Conservation (phyloP, 2,113 vertebrate species). For the Myxocyprinus asiaticus region DNA sequence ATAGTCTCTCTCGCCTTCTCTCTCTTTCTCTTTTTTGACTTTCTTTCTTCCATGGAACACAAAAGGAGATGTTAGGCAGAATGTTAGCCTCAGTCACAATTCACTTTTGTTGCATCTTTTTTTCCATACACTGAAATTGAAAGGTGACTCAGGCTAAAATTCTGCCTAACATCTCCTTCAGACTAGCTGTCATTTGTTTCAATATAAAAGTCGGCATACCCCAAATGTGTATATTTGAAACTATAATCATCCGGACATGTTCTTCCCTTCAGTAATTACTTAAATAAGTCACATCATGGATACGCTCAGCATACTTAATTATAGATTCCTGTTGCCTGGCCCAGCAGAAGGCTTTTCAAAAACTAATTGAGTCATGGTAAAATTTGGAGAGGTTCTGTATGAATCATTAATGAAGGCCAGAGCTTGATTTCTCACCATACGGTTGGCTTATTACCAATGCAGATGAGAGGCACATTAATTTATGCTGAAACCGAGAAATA, state of each 20-base stretch:
- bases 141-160: too few relatives aligned
- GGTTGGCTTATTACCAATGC: conserved; percentile 40
- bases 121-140: too few relatives aligned
- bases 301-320: conserved; percentile 40
- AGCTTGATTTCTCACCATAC: conserved; percentile 36
- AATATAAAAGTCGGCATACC: background rate
- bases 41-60: background rate
- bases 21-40: background rate
- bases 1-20: background rate
- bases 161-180: background rate
- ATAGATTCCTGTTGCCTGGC: conserved; percentile 27
- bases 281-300: conserved; percentile 22
- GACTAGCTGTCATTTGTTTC: background rate
- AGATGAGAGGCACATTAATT: conserved; percentile 43
- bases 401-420: conserved; percentile 57
- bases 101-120: too few relatives aligned
- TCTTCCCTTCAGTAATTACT: conserved; percentile 1
- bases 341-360: conserved; percentile 24
- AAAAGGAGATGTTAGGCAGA: too few relatives aligned
- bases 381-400: conserved; percentile 44
- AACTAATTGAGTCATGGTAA: conserved; percentile 52
- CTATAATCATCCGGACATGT: conserved; percentile 4
- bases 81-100: too few relatives aligned
- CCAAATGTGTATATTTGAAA: conserved; percentile 24
- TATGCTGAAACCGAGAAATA: conserved; percentile 25